phyloP scores from a whole-genome alignment of 37 sponge, comb jelly and placozoan species.

The Aphrocallistes beatrix region DNA sequence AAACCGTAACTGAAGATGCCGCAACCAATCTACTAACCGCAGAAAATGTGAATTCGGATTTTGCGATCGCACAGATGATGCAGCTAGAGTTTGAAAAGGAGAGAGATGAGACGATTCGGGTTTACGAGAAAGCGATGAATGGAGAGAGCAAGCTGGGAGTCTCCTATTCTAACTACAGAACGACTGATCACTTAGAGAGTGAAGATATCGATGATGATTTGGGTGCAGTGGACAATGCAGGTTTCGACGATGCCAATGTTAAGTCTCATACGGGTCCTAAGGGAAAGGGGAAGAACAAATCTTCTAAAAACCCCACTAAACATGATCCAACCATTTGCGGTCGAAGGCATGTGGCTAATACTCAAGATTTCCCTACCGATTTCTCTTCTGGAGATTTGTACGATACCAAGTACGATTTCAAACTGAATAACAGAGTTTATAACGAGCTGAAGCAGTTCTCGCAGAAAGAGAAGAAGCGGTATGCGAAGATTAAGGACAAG shows the following conservation, averaged over 20 bases:
- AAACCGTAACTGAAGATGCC: neutral
- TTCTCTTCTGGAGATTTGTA: conserved; percentile 65
- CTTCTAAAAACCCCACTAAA: conserved; percentile 46
- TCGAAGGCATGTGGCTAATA: conserved; percentile 53
- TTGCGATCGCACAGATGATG: conserved; percentile 79
- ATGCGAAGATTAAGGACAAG: conserved; percentile 62
- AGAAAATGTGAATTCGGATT: conserved; percentile 28
- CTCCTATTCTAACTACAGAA: neutral
- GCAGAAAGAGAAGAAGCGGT: conserved; percentile 45
- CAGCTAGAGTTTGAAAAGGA: conserved; percentile 83
- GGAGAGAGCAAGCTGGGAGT: conserved; percentile 29
- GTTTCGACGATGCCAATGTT: conserved; percentile 38
- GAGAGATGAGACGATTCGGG: conserved; percentile 32
- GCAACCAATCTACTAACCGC: neutral
- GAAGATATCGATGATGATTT: neutral
- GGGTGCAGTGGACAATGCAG: conserved; percentile 4
- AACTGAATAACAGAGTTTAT: conserved; percentile 60
- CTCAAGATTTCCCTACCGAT: conserved; percentile 54
- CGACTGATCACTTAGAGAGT: neutral
- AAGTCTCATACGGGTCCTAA: neutral
- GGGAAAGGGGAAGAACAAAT: conserved; percentile 19
- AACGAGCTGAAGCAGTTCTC: conserved; percentile 65
- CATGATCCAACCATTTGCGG: conserved; percentile 72
- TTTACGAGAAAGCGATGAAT: conserved; percentile 71
- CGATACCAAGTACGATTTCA: conserved; percentile 39